A percentile compares a stretch with the other conserved stretches of the same genome.
These are phyloP conservation scores for Exephanes ischioxanthus DNA, from an alignment of 2,888 invertebrate genomes.

Conservation along the genomic window DNA sequence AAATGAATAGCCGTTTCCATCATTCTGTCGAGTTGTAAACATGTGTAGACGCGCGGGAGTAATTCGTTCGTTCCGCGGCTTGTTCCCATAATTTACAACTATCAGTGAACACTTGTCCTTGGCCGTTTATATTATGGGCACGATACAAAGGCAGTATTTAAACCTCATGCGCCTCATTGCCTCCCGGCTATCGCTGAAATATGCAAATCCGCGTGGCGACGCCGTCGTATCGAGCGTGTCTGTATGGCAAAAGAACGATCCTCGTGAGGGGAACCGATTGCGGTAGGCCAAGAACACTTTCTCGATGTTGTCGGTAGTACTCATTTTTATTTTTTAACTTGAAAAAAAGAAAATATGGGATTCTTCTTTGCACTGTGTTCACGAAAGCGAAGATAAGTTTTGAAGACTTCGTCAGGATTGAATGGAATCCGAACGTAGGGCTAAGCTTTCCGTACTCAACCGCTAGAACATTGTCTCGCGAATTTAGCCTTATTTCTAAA, in stretches of 20 bases:
- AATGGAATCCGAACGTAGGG: background rate
- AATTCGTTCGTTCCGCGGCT: conserved; percentile 25
- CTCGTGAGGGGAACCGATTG: conserved; percentile 34
- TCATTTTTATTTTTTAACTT: background rate
- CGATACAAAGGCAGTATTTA: conserved; percentile 45
- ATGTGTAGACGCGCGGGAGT: conserved; percentile 24
- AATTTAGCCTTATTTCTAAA: background rate
- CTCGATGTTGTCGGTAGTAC: background rate
- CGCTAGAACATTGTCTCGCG: background rate
- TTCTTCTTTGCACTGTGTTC: background rate
- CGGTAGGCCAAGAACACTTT: conserved; percentile 38
- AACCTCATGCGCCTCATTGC: conserved; percentile 41
- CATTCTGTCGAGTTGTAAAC: conserved; percentile 7
- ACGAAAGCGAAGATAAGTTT: background rate
- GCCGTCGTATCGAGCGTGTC: conserved; percentile 38
- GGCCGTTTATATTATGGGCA: conserved; percentile 42
- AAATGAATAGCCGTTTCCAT: conserved; percentile 3
- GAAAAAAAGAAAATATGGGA: background rate
- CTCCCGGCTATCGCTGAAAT: conserved; percentile 68
- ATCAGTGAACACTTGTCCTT: conserved; percentile 29
- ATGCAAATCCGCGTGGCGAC: conserved; percentile 66
- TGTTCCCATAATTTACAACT: conserved; percentile 50
- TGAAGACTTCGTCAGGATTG: background rate
- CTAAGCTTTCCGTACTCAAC: background rate
- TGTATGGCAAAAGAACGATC: conserved; percentile 21